These are phyloP conservation scores for Hypena proboscidalis DNA, from an alignment of 2,888 invertebrate species.

Conservation along the genomic window DNA sequence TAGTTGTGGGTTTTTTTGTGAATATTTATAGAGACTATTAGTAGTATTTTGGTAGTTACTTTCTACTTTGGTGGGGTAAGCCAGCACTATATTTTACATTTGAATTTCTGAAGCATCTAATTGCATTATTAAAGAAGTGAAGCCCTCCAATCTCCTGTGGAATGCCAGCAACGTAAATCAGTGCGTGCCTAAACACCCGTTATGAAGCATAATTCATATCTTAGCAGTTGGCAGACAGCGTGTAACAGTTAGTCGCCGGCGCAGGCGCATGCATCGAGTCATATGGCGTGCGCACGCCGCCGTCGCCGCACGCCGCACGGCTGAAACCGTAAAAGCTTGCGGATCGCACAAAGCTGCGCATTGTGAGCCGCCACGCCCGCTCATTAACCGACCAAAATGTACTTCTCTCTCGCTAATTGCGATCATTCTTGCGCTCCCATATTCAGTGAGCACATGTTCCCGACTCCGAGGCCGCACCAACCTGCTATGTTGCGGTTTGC, in stretches of 20 bases:
- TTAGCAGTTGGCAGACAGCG: slow-evolving; percentile 38
- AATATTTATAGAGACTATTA: too few species aligned
- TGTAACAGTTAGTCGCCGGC: slow-evolving; percentile 46
- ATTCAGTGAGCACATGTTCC: slow-evolving; percentile 74
- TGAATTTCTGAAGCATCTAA: too few species aligned
- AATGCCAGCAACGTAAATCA: background rate
- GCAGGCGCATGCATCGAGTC: slow-evolving; percentile 50
- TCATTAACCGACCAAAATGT: slow-evolving; percentile 61
- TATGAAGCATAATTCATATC: slow-evolving; percentile 24
- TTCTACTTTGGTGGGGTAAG: too few species aligned
- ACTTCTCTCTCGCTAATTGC: slow-evolving; percentile 65
- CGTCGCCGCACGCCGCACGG: too few species aligned
- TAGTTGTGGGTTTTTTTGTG: too few species aligned
- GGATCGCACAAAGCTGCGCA: slow-evolving; percentile 52
- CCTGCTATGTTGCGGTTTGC: slow-evolving; percentile 73
- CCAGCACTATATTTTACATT: too few species aligned
- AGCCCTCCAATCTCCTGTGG: too few species aligned
- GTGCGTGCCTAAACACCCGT: slow-evolving; percentile 18
- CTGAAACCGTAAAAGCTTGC: slow-evolving; percentile 80
- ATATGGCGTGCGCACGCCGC: slow-evolving; percentile 76
- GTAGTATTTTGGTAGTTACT: too few species aligned
- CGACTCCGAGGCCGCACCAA: slow-evolving; percentile 64
- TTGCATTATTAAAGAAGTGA: too few species aligned
- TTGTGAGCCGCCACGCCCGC: slow-evolving; percentile 58
- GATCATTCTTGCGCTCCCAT: slow-evolving; percentile 62